Evolutionary conservation across 2,888 invertebrate species (phyloP), one percentile per base, ranked within the genome.

Genomic region (Sphaerophoria taeniata): DNA sequence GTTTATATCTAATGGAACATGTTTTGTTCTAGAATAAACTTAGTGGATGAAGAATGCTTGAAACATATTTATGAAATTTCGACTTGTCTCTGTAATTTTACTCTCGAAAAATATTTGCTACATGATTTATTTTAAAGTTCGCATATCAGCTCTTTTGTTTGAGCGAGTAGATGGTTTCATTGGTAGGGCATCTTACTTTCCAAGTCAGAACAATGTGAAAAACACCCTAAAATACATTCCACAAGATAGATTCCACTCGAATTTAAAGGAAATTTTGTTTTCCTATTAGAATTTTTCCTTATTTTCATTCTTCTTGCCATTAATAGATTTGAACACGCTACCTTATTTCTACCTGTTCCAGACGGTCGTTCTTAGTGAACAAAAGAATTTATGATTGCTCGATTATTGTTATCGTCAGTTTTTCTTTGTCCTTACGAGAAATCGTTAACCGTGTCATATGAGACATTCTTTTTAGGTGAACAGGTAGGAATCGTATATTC

Each of bases 371-470:
- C 7, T 61, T n/a, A n/a, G n/a, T n/a, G n/a, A n/a, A 45, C 45
- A 61, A 61, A 61, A n/a, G 45, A 45, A 45, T n/a, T n/a, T 43
- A 78, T 58, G 67, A 61, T 73, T 67, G 7, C 45, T 43, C 60
- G 60, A 67, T 80, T 75, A 70, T 63, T 47, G 39, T 34, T 45
- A 34, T 47, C 47, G 12, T 53, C 49, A 43, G 9, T 33, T 45
- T 53, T 11, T 34, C 33, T 14, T 31, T 43, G 39, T 43, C 39
- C 39, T 43, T 43, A 53, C 7, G 58, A 39, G n/a, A 58, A 3
- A 60, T 5, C 36, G 34, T 45, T 11, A 60, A 60, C 45, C 60
- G 71, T 81, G 76, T 67, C 65, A 81, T 76, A 81, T 72, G 76
- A 81, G 67, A 81, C 16, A 6, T 51, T 61, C 61, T 31, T n/a